phyloP scores from a whole-genome alignment of 2,113 vertebrate species.

The Archilochus colubris region DNA sequence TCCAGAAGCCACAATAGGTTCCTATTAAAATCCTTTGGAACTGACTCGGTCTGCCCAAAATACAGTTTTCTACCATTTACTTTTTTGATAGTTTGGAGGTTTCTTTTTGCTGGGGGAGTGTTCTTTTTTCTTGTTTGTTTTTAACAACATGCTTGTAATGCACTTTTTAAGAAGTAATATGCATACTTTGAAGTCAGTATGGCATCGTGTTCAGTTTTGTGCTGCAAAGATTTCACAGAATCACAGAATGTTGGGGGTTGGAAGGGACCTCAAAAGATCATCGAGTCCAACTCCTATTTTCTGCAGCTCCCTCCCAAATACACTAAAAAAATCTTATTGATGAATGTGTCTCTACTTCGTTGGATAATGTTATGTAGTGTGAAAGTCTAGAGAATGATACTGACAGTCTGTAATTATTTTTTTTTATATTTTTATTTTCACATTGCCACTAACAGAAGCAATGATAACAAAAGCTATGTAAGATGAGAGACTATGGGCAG shows the following conservation, averaged over 20 bases:
- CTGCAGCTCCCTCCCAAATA: not conserved
- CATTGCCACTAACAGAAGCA: not conserved
- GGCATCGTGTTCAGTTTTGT: not conserved
- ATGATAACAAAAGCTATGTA: not conserved
- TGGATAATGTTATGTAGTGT: not conserved
- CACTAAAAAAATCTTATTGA: slow-evolving; percentile 22
- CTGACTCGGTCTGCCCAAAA: not conserved
- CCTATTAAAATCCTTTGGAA: slow-evolving; percentile 49
- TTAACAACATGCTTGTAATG: not conserved
- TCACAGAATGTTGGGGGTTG: too few species aligned
- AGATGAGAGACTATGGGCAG: not conserved
- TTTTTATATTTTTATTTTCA: not conserved
- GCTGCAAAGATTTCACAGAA: not conserved
- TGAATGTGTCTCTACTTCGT: not conserved
- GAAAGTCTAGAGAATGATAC: not conserved
- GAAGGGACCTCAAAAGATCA: too few species aligned
- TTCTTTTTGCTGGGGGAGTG: not conserved
- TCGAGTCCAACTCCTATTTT: not conserved
- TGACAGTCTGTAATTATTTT: slow-evolving; percentile 8
- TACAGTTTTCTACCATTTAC: not conserved
- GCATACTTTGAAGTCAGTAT: not conserved
- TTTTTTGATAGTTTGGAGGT: not conserved
- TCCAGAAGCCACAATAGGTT: slow-evolving; percentile 76
- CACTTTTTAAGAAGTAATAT: not conserved
- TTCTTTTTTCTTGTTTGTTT: not conserved